These are phyloP conservation scores for Paraescarpia echinospica DNA, from an alignment of 1,140 invertebrate species.

Conservation along the genomic window DNA sequence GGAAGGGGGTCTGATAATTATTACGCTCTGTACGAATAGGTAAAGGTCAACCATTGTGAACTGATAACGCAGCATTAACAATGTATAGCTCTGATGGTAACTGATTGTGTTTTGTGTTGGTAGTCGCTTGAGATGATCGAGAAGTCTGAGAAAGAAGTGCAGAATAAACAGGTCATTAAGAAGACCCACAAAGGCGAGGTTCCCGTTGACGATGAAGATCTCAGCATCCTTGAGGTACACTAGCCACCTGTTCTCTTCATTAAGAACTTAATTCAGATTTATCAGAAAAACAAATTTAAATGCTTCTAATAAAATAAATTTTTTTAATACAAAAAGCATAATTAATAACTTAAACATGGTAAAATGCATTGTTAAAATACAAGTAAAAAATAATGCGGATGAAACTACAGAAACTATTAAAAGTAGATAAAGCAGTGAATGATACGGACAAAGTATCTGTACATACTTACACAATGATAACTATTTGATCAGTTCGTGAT, in stretches of 20 bases:
- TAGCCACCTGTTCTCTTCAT: not conserved
- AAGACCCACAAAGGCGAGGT: slow-evolving; percentile 94
- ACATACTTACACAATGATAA: not conserved
- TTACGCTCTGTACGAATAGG: no score
- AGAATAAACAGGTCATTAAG: slow-evolving; percentile 64
- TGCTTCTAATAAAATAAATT: no score
- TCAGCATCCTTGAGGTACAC: slow-evolving; percentile 47
- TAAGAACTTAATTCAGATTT: not conserved
- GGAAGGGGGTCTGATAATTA: no score
- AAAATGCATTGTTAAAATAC: not conserved
- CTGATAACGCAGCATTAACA: no score
- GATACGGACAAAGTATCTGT: not conserved
- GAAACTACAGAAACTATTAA: not conserved
- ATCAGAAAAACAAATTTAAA: no score
- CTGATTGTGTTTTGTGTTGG: slow-evolving; percentile 23
- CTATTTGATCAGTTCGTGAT: not conserved
- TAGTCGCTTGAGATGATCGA: slow-evolving; percentile 82
- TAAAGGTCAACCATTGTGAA: no score
- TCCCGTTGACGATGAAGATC: slow-evolving; percentile 59
- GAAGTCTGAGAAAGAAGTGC: slow-evolving; percentile 70
- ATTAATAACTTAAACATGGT: not conserved
- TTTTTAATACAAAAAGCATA: no score
- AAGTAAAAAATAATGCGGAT: not conserved
- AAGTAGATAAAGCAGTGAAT: no score
- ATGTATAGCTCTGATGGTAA: no score